Conservation (phyloP, 2,797 vertebrate species). For the Perodicticus potto region DNA sequence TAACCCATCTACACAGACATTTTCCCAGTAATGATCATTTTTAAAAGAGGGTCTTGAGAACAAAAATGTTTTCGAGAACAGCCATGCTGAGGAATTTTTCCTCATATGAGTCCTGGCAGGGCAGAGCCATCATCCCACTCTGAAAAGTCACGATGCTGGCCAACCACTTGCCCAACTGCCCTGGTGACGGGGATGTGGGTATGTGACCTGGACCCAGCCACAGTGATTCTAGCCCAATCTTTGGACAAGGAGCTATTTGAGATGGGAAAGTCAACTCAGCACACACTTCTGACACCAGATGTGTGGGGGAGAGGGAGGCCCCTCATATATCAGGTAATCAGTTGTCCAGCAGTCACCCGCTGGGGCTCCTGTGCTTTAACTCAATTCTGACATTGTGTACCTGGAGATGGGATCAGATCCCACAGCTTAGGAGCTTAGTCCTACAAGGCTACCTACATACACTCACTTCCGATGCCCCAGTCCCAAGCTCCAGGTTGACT, state of each 20-base stretch:
- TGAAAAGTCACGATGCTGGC: background rate
- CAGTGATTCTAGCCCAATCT: background rate
- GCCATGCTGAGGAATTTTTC: background rate
- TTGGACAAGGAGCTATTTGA: background rate
- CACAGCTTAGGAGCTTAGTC: background rate
- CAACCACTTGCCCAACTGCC: accelerated
- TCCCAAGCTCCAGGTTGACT: background rate
- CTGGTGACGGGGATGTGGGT: background rate
- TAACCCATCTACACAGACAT: background rate
- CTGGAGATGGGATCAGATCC: background rate
- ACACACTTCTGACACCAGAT: background rate
- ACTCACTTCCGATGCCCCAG: background rate
- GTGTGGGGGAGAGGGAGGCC: background rate
- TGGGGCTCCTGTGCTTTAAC: background rate
- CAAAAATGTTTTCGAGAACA: background rate
- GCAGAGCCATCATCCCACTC: accelerated
- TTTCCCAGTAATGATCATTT: background rate
- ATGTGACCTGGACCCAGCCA: no score
- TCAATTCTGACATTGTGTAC: background rate
- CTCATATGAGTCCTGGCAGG: accelerated
- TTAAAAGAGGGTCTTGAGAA: background rate
- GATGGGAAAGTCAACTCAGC: background rate
- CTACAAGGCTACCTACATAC: background rate
- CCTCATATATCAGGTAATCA: no score
- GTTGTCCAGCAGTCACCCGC: background rate